Evolutionary conservation across 2,797 vertebrate species (phyloP).

Genomic region (Anableps anableps): DNA sequence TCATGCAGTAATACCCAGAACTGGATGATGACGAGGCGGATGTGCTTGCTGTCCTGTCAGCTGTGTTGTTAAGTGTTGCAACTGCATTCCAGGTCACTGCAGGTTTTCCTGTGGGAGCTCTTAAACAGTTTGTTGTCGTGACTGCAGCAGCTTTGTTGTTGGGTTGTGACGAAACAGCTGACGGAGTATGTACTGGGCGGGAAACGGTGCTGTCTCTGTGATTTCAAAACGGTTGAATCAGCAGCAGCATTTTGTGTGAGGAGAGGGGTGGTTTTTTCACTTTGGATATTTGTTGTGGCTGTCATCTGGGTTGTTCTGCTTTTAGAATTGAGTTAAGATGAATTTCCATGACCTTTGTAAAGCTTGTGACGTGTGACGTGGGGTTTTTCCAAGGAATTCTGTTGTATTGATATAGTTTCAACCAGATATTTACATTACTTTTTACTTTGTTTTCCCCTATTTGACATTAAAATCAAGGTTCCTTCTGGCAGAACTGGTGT

Average conservation of each 20-base stretch:
- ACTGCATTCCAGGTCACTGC: constrained; percentile 5
- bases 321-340: constrained; percentile 8
- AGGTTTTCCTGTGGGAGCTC: constrained; percentile 16
- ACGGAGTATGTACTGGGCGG: constrained; percentile 39
- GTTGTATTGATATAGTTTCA: neutral
- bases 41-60: constrained; percentile 15
- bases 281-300: constrained; percentile 16
- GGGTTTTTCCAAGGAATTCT: neutral
- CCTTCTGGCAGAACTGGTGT: neutral
- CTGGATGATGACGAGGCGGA: constrained; percentile 8
- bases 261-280: neutral
- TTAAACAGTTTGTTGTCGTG: constrained; percentile 46
- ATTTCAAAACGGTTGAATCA: constrained; percentile 67
- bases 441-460: neutral
- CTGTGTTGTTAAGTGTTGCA: constrained; percentile 21
- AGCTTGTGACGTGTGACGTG: constrained; percentile 1
- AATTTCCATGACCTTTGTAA: constrained; percentile 17
- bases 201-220: constrained; percentile 60
- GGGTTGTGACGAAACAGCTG: constrained; percentile 65
- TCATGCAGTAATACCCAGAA: neutral
- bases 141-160: constrained; percentile 33
- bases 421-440: neutral
- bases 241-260: constrained; percentile 25
- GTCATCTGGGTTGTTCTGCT: constrained; percentile 28
- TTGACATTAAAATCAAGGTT: neutral